A percentile compares a stretch with the other conserved stretches of the same genome.
Evolutionary conservation across 2,888 invertebrate species (phyloP).

Genomic region (Thecophora atra): DNA sequence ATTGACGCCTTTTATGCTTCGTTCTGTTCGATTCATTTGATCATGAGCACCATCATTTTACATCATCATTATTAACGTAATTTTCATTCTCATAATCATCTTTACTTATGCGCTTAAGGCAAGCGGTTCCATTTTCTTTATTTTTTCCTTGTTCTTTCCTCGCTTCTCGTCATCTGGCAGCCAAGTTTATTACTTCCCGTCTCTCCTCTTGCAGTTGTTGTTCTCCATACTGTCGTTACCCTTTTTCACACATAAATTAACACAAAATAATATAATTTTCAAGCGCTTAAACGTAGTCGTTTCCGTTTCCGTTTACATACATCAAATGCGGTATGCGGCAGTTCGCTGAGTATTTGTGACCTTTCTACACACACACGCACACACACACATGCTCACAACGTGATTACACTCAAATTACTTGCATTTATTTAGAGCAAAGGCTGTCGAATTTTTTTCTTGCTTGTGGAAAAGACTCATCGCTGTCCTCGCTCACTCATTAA

Average conservation of each 20-base stretch:
- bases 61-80: neutral
- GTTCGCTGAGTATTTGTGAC: neutral
- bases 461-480: neutral
- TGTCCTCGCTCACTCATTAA: constrained; percentile 23
- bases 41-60: neutral
- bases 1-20: constrained; percentile 8
- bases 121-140: constrained; percentile 22
- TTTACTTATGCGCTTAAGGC: constrained; percentile 34
- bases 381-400: neutral
- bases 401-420: constrained; percentile 42
- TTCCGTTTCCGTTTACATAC: constrained; percentile 36
- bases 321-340: no score
- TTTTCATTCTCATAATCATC: constrained; percentile 16
- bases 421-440: constrained; percentile 40
- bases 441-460: neutral
- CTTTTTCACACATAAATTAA: constrained; percentile 41
- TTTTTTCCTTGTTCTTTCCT: constrained; percentile 8
- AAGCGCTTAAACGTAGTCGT: constrained; percentile 39
- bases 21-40: neutral
- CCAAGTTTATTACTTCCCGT: neutral
- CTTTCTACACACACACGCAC: neutral
- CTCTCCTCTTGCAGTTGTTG: neutral
- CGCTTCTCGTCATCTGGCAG: neutral
- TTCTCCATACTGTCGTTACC: constrained; percentile 2
- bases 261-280: constrained; percentile 41